These are phyloP conservation scores for Semnornis frantzii DNA, from an alignment of 2,113 vertebrate genomes.

Conservation along the genomic window DNA sequence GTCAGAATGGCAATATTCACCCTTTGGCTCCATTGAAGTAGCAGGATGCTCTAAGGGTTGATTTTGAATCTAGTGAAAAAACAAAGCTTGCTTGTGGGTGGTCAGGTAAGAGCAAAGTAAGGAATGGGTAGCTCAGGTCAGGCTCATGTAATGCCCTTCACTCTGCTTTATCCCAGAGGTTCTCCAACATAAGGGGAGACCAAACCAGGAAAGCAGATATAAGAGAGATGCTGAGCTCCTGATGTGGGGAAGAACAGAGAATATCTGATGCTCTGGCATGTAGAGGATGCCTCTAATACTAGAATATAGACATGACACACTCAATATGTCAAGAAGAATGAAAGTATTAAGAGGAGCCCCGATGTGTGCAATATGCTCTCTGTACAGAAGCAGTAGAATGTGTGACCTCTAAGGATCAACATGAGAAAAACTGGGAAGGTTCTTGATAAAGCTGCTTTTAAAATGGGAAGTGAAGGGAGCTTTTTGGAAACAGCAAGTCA, in stretches of 20 bases:
- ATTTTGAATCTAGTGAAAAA: neutral
- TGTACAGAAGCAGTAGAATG: neutral
- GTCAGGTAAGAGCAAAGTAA: neutral
- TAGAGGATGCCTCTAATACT: neutral
- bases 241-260: neutral
- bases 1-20: neutral
- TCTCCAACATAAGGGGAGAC: neutral
- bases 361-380: neutral
- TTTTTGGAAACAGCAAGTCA: neutral
- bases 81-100: neutral
- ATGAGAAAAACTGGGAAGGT: neutral
- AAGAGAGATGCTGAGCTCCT: neutral
- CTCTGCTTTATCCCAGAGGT: neutral
- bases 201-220: neutral
- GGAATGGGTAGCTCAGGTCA: neutral
- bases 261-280: neutral
- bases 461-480: neutral
- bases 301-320: neutral
- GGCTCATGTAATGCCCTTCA: neutral
- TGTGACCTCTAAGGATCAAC: neutral
- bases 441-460: neutral
- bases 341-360: neutral
- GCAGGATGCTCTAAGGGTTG: neutral
- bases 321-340: neutral
- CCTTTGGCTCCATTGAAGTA: neutral